Conservation (phyloP, 2,888 invertebrate genomes). For the Oegoconia quadripuncta region DNA sequence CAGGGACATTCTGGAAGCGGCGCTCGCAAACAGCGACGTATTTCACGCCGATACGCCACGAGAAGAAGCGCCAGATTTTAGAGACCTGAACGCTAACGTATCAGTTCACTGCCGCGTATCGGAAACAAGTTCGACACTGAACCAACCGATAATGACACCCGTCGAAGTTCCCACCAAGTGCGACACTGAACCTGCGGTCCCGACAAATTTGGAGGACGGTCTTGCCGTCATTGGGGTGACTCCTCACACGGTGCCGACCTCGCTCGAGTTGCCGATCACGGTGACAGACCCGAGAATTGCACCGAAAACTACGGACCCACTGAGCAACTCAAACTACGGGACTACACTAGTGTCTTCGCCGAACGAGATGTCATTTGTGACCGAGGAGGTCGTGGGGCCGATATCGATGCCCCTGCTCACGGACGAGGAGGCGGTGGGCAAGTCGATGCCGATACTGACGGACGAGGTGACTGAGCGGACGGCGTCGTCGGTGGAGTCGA, state of each 20-base stretch:
- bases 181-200: slow-evolving; percentile 46
- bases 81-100: slow-evolving; percentile 78
- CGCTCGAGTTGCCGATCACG: slow-evolving; percentile 86
- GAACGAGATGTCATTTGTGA: slow-evolving; percentile 53
- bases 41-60: slow-evolving; percentile 78
- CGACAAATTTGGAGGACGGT: slow-evolving; percentile 73
- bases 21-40: slow-evolving; percentile 86
- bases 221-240: slow-evolving; percentile 80
- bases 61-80: slow-evolving; percentile 80
- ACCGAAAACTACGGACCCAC: slow-evolving; percentile 67
- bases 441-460: slow-evolving; percentile 67
- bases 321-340: slow-evolving; percentile 46
- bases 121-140: slow-evolving; percentile 86
- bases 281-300: slow-evolving; percentile 87
- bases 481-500: slow-evolving; percentile 47
- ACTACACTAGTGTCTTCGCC: slow-evolving; percentile 44
- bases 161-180: slow-evolving; percentile 83
- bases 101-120: slow-evolving; percentile 81
- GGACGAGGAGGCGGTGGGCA: slow-evolving; percentile 52
- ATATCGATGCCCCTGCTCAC: slow-evolving; percentile 80
- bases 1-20: slow-evolving; percentile 86
- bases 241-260: slow-evolving; percentile 80
- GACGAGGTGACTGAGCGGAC: slow-evolving; percentile 52
- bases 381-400: slow-evolving; percentile 52
- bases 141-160: slow-evolving; percentile 91